phyloP scores from a whole-genome alignment of 2,888 invertebrate genomes.

The Drosophila testacea region DNA sequence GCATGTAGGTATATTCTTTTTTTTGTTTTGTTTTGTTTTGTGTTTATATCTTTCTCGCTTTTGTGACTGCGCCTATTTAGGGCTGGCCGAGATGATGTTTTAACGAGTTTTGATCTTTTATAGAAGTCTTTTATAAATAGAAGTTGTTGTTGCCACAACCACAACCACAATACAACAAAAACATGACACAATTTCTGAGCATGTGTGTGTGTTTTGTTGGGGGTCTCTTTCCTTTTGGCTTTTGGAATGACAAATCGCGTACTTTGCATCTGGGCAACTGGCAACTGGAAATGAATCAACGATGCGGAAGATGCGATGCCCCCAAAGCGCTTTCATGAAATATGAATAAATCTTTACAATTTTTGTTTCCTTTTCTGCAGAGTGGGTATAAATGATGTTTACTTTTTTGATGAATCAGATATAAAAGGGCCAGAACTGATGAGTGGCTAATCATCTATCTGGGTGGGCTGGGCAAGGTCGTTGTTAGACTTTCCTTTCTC shows the following conservation, averaged over 20 bases:
- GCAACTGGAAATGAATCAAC: constrained; percentile 52
- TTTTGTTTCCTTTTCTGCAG: background rate
- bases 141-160: constrained; percentile 17
- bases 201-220: constrained; percentile 5
- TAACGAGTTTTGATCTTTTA: constrained; percentile 56
- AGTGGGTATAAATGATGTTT: constrained; percentile 18
- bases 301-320: constrained; percentile 47
- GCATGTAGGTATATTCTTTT: background rate
- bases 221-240: constrained; percentile 15
- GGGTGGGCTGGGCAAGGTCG: constrained; percentile 71
- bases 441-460: constrained; percentile 34
- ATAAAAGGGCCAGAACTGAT: constrained; percentile 4
- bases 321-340: constrained; percentile 36
- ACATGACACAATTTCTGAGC: constrained; percentile 65
- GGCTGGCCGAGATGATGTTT: constrained; percentile 47
- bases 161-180: constrained; percentile 9
- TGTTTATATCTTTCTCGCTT: constrained; percentile 8
- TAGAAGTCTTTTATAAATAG: constrained; percentile 53
- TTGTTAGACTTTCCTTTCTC: constrained; percentile 24
- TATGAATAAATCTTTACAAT: constrained; percentile 40
- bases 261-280: constrained; percentile 59
- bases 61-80: constrained; percentile 36
- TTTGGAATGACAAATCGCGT: constrained; percentile 63
- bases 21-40: background rate
- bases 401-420: constrained; percentile 21